Percentiles rank a stretch among this genome's conserved stretches.
Evolutionary conservation across 2,797 vertebrate genomes (phyloP).

Genomic region (Lates japonicus): DNA sequence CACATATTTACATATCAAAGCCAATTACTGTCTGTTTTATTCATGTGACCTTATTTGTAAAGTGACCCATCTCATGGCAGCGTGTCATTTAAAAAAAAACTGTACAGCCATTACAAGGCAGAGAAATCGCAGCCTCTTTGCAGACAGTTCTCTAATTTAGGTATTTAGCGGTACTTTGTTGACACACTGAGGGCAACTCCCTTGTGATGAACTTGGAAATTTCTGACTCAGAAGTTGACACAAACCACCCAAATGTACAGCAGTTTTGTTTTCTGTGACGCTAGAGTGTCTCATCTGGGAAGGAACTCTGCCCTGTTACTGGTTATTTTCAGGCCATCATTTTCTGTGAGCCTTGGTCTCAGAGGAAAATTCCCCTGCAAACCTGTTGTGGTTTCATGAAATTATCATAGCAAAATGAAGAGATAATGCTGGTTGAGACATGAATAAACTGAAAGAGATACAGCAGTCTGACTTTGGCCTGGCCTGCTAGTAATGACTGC

Average conservation of each 20-base stretch:
- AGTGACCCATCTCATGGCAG: neutral
- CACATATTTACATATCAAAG: neutral
- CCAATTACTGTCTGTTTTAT: neutral
- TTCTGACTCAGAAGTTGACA: constrained; percentile 12
- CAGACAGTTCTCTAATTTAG: neutral
- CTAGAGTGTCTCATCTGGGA: neutral
- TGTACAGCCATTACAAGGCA: neutral
- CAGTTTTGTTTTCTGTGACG: neutral
- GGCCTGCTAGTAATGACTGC: neutral
- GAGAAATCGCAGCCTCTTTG: neutral
- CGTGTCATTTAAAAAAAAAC: neutral
- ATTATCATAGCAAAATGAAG: neutral
- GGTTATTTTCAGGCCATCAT: neutral
- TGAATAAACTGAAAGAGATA: neutral
- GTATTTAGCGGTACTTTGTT: neutral
- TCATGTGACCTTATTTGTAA: neutral
- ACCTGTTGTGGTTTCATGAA: neutral
- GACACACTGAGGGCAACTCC: neutral
- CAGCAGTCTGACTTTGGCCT: neutral
- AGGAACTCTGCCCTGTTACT: neutral
- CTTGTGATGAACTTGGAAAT: neutral
- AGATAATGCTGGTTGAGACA: neutral
- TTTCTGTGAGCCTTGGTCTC: neutral
- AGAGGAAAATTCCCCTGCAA: neutral
- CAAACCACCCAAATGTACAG: neutral